These are phyloP conservation scores for Megalops atlanticus DNA, from an alignment of 2,113 vertebrate species.

Conservation along the genomic window DNA sequence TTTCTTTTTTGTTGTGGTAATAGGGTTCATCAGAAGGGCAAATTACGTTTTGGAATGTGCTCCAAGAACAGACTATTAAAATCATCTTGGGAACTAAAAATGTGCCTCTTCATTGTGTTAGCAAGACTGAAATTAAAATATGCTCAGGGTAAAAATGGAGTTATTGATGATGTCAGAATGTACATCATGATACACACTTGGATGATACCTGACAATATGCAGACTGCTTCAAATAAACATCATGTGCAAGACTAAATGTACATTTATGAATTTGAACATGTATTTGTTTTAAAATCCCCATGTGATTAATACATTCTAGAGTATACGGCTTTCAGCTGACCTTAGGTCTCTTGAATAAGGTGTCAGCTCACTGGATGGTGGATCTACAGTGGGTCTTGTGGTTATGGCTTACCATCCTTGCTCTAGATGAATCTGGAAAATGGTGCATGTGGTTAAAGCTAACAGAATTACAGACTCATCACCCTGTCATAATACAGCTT, in stretches of 20 bases:
- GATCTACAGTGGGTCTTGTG: no score
- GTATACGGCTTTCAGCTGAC: neutral
- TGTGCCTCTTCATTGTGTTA: neutral
- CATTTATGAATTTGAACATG: no score
- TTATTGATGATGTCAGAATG: neutral
- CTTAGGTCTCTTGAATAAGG: neutral
- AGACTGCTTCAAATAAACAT: neutral
- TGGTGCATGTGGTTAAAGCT: neutral
- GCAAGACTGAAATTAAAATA: neutral
- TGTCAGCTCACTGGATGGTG: neutral
- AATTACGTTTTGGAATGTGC: neutral
- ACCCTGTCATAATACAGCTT: neutral
- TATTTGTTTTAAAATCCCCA: no score
- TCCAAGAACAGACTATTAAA: slow-evolving; percentile 21
- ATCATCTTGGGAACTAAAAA: slow-evolving; percentile 7
- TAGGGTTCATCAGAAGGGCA: slow-evolving; percentile 1
- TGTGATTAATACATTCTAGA: neutral
- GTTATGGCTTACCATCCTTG: no score
- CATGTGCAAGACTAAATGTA: no score
- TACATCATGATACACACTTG: no score
- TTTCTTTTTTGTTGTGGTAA: slow-evolving; percentile 8
- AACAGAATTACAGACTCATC: neutral
- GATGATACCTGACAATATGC: no score
- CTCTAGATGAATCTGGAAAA: no score
- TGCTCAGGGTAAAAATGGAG: neutral